These are phyloP conservation scores for Contarinia nasturtii DNA, from an alignment of 1,140 invertebrate genomes.

Conservation along the genomic window DNA sequence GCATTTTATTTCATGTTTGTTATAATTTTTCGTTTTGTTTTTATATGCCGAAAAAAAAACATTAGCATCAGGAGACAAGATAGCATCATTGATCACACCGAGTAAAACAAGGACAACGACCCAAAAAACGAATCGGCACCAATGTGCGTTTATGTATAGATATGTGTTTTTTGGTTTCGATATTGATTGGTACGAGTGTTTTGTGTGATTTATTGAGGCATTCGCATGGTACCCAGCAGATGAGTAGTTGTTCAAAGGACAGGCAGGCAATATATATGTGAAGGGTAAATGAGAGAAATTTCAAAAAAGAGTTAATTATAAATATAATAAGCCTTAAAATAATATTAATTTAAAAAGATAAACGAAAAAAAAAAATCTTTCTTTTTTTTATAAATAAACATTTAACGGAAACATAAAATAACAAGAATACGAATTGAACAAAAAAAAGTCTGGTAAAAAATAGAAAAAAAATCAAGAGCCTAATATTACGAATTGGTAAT, in stretches of 20 bases:
- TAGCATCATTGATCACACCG: too few species aligned
- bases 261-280: constrained; percentile 2
- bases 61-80: too few species aligned
- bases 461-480: background rate
- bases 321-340: constrained; percentile 2
- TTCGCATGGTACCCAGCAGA: background rate
- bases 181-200: background rate
- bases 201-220: background rate
- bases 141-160: background rate
- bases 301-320: constrained; percentile 1
- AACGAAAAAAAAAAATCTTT: constrained; percentile 1
- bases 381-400: too few species aligned
- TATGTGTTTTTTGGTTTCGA: background rate
- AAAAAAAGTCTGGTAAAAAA: too few species aligned
- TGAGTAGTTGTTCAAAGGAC: constrained; percentile 1
- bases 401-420: too few species aligned
- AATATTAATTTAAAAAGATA: constrained; percentile 1
- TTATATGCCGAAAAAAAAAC: too few species aligned
- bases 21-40: too few species aligned
- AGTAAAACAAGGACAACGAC: too few species aligned
- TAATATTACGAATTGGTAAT: background rate
- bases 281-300: constrained; percentile 2
- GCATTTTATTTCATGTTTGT: too few species aligned
- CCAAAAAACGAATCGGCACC: too few species aligned
- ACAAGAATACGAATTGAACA: too few species aligned